Evolutionary conservation across 2,888 invertebrate genomes (phyloP).

Genomic region (Sympetrum striolatum): DNA sequence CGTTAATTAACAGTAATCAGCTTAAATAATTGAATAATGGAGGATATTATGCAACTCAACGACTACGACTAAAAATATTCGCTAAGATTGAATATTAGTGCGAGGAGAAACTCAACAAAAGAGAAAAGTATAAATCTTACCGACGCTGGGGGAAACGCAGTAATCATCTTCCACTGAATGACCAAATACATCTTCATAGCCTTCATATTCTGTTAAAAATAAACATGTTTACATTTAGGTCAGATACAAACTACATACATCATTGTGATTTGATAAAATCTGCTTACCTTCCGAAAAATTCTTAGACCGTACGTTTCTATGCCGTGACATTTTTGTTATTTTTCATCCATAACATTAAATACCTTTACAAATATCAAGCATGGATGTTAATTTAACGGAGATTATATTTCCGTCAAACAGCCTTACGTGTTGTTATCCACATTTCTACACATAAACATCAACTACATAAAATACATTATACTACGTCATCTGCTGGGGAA

Average conservation of each 20-base stretch:
- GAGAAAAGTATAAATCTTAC: conserved; percentile 53
- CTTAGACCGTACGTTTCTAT: conserved; percentile 83
- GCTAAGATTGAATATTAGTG: not conserved
- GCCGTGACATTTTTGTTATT: conserved; percentile 76
- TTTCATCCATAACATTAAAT: conserved; percentile 1
- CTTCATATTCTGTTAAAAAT: conserved; percentile 76
- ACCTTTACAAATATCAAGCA: not conserved
- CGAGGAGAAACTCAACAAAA: conserved; percentile 44
- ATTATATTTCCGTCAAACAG: not conserved
- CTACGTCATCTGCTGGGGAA: conserved; percentile 31
- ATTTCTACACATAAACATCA: not conserved
- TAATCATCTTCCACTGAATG: conserved; percentile 94
- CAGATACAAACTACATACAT: not conserved
- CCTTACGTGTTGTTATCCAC: not conserved
- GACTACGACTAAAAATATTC: not conserved
- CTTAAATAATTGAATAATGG: not conserved
- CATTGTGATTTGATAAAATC: not conserved
- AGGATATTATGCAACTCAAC: not conserved
- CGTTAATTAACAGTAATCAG: not conserved
- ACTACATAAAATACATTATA: not conserved
- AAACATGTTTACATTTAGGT: not conserved
- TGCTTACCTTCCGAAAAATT: conserved; percentile 78
- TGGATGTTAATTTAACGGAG: not conserved
- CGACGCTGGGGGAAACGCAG: conserved; percentile 87
- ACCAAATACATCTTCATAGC: conserved; percentile 89